Base-by-base conservation (phyloP, 2,113 vertebrate genomes). In the Labeo rohita region DNA sequence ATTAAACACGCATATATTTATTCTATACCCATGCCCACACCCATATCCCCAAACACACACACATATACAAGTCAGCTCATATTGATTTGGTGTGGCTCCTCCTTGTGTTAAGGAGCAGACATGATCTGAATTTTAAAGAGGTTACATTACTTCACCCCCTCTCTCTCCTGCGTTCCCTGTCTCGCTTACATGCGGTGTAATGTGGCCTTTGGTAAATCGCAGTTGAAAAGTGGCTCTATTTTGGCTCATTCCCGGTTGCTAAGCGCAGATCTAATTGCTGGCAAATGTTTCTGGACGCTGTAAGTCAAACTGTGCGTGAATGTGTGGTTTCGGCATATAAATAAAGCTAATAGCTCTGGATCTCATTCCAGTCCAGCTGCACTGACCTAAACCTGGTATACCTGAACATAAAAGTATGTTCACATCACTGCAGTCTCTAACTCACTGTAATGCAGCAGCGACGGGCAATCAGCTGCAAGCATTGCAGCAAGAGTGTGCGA, bases 91-190 rank as follows among this genome's bases (percentile, higher is more conserved):
- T 84, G 12, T 59, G 50, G 50, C 82, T 74, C 80, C 80, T 83
- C 65, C 47, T 54, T 68, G 18, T 72, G 80, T 54, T 36, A 80
- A 80, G 75, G 63, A 72, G 65, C 34, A 84, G 82, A 84, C 82
- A 59, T 36, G 36, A 84, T 84, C 50, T 84, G 82, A 84, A 84
- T 84, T 74, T 84, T 59, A 84, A 84, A 59, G 50, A 84, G 68
- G 49, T 73, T 84, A 52, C 68, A 23, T 72, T 84, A 84, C 82
- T 45, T 56, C 11, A n/a, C 21, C 18, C 50, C n/a, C 49, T 73
- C 50, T 8, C 66, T 21, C 66, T 83, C 34, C 70, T 15, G 50
- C 21, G 3, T 9, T 13, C 28, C 47, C 11, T 45, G 11, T 65
- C 43, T 66, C 11, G 4, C 61, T 10, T 11, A 72, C 36, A 73